Evolutionary conservation across 1,140 invertebrate genomes (phyloP).

Genomic region (Aricia agestis): DNA sequence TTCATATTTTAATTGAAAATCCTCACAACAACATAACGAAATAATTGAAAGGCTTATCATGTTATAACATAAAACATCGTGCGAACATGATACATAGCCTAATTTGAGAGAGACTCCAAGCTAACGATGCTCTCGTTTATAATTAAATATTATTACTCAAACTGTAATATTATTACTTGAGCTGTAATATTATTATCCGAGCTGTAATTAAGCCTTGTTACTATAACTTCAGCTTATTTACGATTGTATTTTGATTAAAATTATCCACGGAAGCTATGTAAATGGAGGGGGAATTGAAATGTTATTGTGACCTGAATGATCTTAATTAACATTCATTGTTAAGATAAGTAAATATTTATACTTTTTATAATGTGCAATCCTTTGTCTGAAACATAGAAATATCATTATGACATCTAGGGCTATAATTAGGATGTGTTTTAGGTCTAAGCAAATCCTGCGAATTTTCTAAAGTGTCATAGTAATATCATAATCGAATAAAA

Average conservation of each 20-base stretch:
- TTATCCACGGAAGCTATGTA: not conserved
- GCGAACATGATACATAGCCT: not conserved
- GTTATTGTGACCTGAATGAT: not conserved
- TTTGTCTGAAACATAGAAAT: no score
- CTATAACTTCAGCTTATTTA: not conserved
- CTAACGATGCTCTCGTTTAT: slow-evolving; percentile 2
- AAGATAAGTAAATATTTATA: no score
- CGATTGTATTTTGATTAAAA: not conserved
- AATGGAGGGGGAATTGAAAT: not conserved
- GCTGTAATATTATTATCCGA: not conserved
- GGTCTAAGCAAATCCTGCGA: no score
- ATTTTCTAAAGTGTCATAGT: no score
- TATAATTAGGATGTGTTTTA: no score
- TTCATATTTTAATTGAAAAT: no score
- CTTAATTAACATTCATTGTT: not conserved
- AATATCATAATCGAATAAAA: no score
- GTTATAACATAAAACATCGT: not conserved
- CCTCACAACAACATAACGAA: not conserved
- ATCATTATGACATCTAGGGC: no score
- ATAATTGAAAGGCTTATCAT: not conserved
- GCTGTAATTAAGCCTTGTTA: not conserved
- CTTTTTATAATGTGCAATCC: no score
- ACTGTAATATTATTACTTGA: not conserved
- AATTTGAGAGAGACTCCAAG: not conserved
- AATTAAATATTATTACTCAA: slow-evolving; percentile 1